Evolutionary conservation across 2,888 invertebrate species (phyloP).

Genomic region (Coelinius sp.): DNA sequence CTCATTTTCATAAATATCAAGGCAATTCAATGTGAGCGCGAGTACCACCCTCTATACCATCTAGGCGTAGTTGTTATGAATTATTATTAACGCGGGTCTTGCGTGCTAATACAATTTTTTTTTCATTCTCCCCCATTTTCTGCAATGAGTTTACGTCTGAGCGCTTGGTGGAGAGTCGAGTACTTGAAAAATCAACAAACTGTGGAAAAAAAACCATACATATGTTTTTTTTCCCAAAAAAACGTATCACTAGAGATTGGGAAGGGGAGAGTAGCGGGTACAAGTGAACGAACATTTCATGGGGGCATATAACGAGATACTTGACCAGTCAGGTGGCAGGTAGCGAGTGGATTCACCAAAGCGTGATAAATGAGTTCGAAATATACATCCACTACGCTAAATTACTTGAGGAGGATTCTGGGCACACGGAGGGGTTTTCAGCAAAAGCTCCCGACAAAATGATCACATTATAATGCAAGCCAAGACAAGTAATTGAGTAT

Average conservation of each 20-base stretch:
- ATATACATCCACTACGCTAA: slow-evolving; percentile 28
- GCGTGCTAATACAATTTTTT: slow-evolving; percentile 7
- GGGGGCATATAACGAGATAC: slow-evolving; percentile 27
- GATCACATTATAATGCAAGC: slow-evolving; percentile 50
- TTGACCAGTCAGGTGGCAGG: slow-evolving; percentile 24
- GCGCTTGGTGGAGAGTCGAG: not conserved
- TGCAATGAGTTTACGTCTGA: slow-evolving; percentile 8
- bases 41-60: not conserved
- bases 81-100: slow-evolving; percentile 15
- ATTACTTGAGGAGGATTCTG: slow-evolving; percentile 38
- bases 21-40: slow-evolving; percentile 14
- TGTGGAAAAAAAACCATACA: not conserved
- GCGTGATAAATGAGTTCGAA: slow-evolving; percentile 46
- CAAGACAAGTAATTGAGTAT: slow-evolving; percentile 26
- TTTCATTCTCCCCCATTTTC: not conserved
- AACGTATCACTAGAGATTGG: slow-evolving; percentile 11
- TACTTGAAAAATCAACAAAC: slow-evolving; percentile 15
- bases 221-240: not conserved
- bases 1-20: slow-evolving; percentile 9
- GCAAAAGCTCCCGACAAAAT: slow-evolving; percentile 54
- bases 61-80: slow-evolving; percentile 1
- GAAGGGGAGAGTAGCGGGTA: not conserved
- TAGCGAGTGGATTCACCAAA: slow-evolving; percentile 48
- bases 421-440: slow-evolving; percentile 12
- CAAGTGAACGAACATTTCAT: slow-evolving; percentile 7